Base-by-base conservation (phyloP, 2,888 invertebrate species). In the Agriotes lineatus region DNA sequence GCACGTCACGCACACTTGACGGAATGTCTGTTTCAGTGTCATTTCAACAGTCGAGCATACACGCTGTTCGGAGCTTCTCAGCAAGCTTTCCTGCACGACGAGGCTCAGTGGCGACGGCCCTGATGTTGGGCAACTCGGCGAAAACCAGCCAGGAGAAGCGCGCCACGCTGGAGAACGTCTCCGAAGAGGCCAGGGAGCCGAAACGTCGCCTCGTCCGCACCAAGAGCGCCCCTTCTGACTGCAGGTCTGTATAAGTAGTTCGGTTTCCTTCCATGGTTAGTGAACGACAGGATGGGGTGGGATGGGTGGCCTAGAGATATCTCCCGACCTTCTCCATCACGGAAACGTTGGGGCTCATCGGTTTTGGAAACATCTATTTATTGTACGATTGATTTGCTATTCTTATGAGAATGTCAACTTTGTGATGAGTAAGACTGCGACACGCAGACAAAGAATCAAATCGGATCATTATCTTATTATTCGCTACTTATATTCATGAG, bases 41-140 rank as follows among this genome's bases (percentile, higher is more conserved):
- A 20, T 85, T 85, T 74, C 85, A 85, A 75, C 84, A 83, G 76
- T 84, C 84, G 58, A 84, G 81, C 67, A 83, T 84, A 74, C 84
- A 84, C 77, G 81, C 84, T 18, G 80, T 84, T 19, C 76, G 85
- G 44, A 84, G 84, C 72, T 85, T 84, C 76, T 84, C 84, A 3
- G 84, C 84, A 10, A 83, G 84, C 74, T 84, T 85, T 77, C 84
- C 84, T 3, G 81, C 81, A 9, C 75, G 83, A 63, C 69, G 83
- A 48, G 77, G 77, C 30, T 82, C 83, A 1, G 77, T 83, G 69
- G 82, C 79, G 16, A 75, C 82, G 1, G 75, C 79, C 6, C 67
- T 80, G 25, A 76, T 79, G 70, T 67, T 78, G 42, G 72, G 54
- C 19, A 71, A 74, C 54, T 69, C 69, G 35, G 67, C 63, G 54